A percentile compares a stretch with the other conserved stretches of the same genome.
These are phyloP conservation scores for Dendrolimus pini DNA, from an alignment of 2,888 invertebrate species.

Conservation along the genomic window DNA sequence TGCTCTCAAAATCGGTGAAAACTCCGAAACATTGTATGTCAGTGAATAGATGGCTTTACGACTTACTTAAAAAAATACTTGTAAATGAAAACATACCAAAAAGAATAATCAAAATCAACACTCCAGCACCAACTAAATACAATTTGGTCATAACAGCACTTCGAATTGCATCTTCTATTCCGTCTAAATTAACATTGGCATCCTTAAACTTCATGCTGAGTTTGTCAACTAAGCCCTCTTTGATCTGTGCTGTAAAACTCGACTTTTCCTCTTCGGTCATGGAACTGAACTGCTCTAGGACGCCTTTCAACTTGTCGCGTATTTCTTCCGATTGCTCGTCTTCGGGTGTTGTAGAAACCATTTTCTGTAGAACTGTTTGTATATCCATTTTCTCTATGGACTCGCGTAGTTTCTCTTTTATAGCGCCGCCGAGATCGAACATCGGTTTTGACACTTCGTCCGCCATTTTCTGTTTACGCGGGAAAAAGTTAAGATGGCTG, in stretches of 20 bases:
- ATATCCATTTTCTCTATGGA: constrained; percentile 54
- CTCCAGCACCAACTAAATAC: constrained; percentile 35
- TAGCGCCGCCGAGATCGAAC: constrained; percentile 31
- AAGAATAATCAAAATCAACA: constrained; percentile 42
- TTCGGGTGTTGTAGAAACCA: constrained; percentile 38
- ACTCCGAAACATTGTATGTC: too few relatives aligned
- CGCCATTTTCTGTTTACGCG: constrained; percentile 21
- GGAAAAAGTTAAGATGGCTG: constrained; percentile 3
- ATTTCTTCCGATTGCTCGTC: constrained; percentile 47
- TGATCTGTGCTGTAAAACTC: constrained; percentile 46
- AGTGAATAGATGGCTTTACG: too few relatives aligned
- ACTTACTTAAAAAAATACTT: not conserved
- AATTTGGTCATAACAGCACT: constrained; percentile 40
- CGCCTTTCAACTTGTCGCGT: constrained; percentile 38
- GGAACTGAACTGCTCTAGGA: constrained; percentile 37
- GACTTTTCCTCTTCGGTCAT: constrained; percentile 47
- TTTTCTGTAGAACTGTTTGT: constrained; percentile 42
- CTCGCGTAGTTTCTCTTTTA: constrained; percentile 45
- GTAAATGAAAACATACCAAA: constrained; percentile 32
- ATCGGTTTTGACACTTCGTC: constrained; percentile 5
- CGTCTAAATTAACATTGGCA: constrained; percentile 33
- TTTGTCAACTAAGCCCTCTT: constrained; percentile 43
- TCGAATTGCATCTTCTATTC: constrained; percentile 43
- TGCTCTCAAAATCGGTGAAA: too few relatives aligned
- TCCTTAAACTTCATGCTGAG: constrained; percentile 40